A percentile compares a stretch with the other conserved stretches of the same genome.
These are phyloP conservation scores for Rana temporaria DNA, from an alignment of 2,113 vertebrate species.

Conservation along the genomic window DNA sequence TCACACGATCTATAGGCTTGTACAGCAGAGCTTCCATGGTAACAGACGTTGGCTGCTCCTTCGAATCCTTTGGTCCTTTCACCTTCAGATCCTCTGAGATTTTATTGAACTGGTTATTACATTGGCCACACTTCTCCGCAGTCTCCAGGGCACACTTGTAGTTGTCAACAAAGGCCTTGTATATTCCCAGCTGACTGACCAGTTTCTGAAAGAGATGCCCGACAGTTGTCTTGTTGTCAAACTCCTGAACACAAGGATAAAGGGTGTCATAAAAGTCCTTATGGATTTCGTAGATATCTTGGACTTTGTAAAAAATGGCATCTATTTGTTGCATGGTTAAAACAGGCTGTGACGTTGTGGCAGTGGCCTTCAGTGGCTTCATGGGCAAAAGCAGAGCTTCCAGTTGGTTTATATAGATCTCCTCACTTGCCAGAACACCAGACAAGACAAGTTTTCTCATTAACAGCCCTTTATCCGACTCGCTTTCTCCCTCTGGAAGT, in stretches of 20 bases:
- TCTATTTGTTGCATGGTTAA: constrained; percentile 94
- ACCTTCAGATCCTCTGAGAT: constrained; percentile 99
- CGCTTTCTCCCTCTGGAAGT: constrained; percentile 83
- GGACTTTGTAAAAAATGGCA: constrained; percentile 98
- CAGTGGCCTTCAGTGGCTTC: constrained; percentile 93
- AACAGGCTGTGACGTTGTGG: constrained; percentile 94
- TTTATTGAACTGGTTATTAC: constrained; percentile 93
- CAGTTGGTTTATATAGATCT: no score
- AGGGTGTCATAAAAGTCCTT: constrained; percentile 95
- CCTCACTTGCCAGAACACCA: no score
- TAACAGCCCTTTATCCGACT: no score
- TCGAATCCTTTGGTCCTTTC: no score
- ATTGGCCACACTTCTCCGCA: constrained; percentile 93
- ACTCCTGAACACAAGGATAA: constrained; percentile 91
- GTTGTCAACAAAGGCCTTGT: constrained; percentile 98
- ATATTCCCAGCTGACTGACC: constrained; percentile 94
- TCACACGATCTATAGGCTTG: constrained; percentile 97
- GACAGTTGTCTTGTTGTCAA: constrained; percentile 92
- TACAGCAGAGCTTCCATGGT: constrained; percentile 98
- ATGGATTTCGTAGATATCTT: constrained; percentile 96
- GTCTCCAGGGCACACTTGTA: constrained; percentile 95
- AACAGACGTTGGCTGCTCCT: no score
- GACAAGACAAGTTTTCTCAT: no score
- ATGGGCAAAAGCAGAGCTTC: no score
- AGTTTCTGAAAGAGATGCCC: constrained; percentile 98